Evolutionary conservation across 2,113 vertebrate species (phyloP).

Genomic region (Ellobius talpinus): DNA sequence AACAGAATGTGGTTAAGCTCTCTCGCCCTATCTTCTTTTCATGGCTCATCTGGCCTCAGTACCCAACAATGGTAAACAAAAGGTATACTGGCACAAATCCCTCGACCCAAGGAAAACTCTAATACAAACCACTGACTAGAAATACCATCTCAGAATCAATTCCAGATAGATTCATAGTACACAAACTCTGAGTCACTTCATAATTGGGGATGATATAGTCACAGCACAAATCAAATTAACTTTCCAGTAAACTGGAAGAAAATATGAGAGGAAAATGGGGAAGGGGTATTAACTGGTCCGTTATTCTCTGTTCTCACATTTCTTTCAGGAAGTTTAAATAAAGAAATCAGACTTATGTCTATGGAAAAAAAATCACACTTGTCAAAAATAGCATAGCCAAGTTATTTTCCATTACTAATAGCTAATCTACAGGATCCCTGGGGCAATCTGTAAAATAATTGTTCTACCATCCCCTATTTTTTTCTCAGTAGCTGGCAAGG

Average conservation of each 20-base stretch:
- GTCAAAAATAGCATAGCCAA: background rate
- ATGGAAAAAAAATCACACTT: background rate
- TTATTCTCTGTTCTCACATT: background rate
- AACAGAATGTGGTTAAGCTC: background rate
- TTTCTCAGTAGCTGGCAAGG: background rate
- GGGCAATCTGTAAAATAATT: background rate
- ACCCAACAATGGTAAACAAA: background rate
- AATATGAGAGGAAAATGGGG: background rate
- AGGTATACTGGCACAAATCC: background rate
- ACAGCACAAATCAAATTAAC: background rate
- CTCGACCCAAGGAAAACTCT: background rate
- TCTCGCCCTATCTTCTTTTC: background rate
- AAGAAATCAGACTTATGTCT: background rate
- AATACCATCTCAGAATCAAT: conserved; percentile 42
- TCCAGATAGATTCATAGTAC: background rate
- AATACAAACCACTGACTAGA: background rate
- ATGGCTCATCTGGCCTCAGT: background rate
- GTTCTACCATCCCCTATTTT: background rate
- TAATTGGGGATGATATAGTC: background rate
- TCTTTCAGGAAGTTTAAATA: background rate
- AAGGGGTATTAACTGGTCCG: background rate
- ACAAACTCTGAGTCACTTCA: background rate
- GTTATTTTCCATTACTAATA: background rate
- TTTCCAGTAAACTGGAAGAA: background rate
- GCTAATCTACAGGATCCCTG: background rate